Evolutionary conservation across 2,797 vertebrate species (phyloP).

Genomic region (Lemur catta): DNA sequence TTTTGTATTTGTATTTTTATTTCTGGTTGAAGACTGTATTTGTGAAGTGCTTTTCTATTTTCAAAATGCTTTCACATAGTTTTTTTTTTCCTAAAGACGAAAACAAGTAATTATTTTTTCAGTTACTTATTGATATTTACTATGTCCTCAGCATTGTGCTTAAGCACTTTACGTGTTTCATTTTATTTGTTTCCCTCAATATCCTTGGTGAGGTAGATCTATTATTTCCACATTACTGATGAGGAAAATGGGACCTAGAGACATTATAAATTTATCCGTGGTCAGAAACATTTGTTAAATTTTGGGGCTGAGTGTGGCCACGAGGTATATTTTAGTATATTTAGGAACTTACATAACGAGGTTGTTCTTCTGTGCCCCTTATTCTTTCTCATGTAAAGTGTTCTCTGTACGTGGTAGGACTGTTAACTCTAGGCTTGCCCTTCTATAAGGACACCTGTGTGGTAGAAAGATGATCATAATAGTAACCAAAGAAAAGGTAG

Average conservation of each 20-base stretch:
- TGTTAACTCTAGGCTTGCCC: neutral
- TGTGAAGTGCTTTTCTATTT: neutral
- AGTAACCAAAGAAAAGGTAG: neutral
- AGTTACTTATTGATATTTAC: neutral
- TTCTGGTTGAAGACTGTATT: neutral
- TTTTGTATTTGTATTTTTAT: neutral
- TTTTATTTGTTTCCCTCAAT: neutral
- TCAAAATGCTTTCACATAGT: conserved; percentile 4
- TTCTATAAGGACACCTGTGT: neutral
- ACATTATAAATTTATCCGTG: neutral
- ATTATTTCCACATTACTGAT: neutral
- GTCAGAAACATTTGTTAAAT: neutral
- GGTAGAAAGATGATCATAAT: neutral
- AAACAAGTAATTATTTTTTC: neutral
- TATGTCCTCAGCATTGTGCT: neutral
- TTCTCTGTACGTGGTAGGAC: neutral
- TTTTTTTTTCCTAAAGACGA: conserved; percentile 32
- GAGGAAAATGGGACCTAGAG: neutral
- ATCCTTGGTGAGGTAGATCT: neutral
- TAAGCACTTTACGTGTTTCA: neutral
- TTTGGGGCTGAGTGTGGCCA: neutral
- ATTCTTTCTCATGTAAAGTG: neutral
- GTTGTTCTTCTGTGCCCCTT: neutral
- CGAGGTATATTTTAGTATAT: neutral
- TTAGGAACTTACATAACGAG: neutral